Evolutionary conservation across 2,888 invertebrate genomes (phyloP), one percentile per base, ranked within the genome.

Genomic region (Taenaris catops): DNA sequence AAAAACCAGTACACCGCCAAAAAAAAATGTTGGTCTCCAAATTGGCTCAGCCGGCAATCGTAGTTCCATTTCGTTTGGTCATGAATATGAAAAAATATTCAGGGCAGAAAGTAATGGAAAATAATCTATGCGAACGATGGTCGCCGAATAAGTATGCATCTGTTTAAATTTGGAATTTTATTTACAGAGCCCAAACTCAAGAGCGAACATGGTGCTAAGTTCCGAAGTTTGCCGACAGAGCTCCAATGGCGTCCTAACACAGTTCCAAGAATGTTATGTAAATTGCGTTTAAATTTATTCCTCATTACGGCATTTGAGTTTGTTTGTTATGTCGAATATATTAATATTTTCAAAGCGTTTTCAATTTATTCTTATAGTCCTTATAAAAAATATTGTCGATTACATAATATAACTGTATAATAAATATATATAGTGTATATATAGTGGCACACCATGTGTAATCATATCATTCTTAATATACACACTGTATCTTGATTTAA

Each of bases 211-310:
- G 24, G 49, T 41, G 41, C 46, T n/a, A 28, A 42, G 25, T 44
- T 49, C 41, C 38, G 46, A 8, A 27, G 41, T 26, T 44, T 49
- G 49, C 42, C 44, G 43, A 44, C 47, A 17, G 28, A 44, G 37
- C 25, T 33, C 41, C 8, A 45, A 51, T 32, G 38, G 41, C 9
- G 42, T 34, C n/a, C 28, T 48, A 11, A 43, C 49, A 16, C 51
- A 71, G 47, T 59, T 60, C 18, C 51, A 59, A 50, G 38, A 57
- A 29, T 76, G 76, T 48, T 65, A 56, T 28, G 48, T 70, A 20
- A 49, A 65, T 38, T 76, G 78, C 50, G 57, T 44, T 38, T 48
- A 25, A 14, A 14, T n/a, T n/a, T n/a, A n/a, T n/a, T n/a, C n/a
- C n/a, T n/a, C n/a, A n/a, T n/a, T n/a, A n/a, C n/a, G n/a, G n/a